phyloP scores from a whole-genome alignment of 2,888 invertebrate genomes.

The Eulithis prunata region DNA sequence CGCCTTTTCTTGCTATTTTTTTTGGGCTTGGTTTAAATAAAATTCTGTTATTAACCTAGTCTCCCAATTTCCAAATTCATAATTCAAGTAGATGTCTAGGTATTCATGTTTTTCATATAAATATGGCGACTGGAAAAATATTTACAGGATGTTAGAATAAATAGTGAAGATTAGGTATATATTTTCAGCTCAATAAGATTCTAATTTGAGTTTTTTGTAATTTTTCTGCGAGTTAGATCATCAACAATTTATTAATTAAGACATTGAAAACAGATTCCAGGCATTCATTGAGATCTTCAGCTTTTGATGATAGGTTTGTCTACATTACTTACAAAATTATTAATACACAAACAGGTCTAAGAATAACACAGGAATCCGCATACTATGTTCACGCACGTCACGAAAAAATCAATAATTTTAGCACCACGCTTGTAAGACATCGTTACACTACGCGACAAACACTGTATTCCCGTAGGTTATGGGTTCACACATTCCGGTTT shows the following conservation, averaged over 20 bases:
- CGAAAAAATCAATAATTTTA: constrained; percentile 73
- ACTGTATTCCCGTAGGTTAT: constrained; percentile 35
- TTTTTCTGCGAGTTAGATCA: too few relatives aligned
- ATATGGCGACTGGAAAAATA: neutral
- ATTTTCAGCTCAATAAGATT: neutral
- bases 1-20: neutral
- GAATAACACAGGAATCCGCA: constrained; percentile 74
- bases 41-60: too few relatives aligned
- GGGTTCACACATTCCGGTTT: constrained; percentile 41
- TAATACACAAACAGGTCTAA: constrained; percentile 57
- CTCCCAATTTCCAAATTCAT: too few relatives aligned
- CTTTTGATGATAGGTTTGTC: neutral
- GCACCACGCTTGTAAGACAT: constrained; percentile 48
- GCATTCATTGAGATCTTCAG: neutral
- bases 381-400: constrained; percentile 66
- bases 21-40: too few relatives aligned
- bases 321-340: constrained; percentile 54
- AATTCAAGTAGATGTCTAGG: too few relatives aligned
- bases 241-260: constrained; percentile 2
- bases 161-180: neutral
- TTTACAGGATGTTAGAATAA: neutral
- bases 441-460: constrained; percentile 40
- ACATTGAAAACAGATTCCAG: constrained; percentile 30
- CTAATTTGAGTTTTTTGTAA: too few relatives aligned
- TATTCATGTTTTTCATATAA: neutral